phyloP scores from a whole-genome alignment of 2,113 vertebrate genomes.

The Percopsis transmontana region DNA sequence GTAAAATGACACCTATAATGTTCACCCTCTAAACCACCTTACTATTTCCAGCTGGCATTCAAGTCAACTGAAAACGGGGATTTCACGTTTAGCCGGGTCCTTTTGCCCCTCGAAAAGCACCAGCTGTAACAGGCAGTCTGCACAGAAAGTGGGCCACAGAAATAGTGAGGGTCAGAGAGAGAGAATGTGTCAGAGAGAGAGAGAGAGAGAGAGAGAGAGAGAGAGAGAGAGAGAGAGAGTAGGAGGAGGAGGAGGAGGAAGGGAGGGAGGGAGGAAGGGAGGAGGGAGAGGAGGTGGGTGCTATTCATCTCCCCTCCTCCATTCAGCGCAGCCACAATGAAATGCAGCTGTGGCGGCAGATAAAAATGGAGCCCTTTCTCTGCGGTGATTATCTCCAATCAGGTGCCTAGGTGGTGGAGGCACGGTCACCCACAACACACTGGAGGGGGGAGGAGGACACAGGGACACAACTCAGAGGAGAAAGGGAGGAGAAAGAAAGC shows the following conservation, averaged over 20 bases:
- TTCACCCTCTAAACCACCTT: neutral
- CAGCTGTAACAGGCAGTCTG: constrained; percentile 55
- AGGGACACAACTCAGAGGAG: neutral
- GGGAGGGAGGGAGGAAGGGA: constrained; percentile 6
- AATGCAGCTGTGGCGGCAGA: constrained; percentile 79
- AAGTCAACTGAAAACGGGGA: constrained; percentile 29
- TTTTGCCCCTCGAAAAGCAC: constrained; percentile 60
- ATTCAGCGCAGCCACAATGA: constrained; percentile 69
- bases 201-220: constrained; percentile 12
- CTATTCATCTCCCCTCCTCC: constrained; percentile 64
- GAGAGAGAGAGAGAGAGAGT: constrained; percentile 2
- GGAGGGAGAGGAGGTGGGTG: constrained; percentile 14
- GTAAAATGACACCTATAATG: neutral
- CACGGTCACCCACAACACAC: constrained; percentile 67
- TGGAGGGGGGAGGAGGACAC: constrained; percentile 29
- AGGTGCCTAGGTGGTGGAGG: constrained; percentile 56
- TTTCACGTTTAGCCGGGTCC: constrained; percentile 43
- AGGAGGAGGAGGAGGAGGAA: neutral
- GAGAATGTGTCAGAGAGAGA: constrained; percentile 10
- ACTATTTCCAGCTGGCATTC: constrained; percentile 40
- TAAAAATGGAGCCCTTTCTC: constrained; percentile 68
- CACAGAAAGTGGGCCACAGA: constrained; percentile 44
- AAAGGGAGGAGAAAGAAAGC: constrained; percentile 14
- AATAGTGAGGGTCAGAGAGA: constrained; percentile 14
- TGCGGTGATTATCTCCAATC: constrained; percentile 73